Percentiles rank a stretch among this genome's conserved stretches.
Evolutionary conservation across 2,888 invertebrate genomes (phyloP).

Genomic region (Ditylenchus weischeri): DNA sequence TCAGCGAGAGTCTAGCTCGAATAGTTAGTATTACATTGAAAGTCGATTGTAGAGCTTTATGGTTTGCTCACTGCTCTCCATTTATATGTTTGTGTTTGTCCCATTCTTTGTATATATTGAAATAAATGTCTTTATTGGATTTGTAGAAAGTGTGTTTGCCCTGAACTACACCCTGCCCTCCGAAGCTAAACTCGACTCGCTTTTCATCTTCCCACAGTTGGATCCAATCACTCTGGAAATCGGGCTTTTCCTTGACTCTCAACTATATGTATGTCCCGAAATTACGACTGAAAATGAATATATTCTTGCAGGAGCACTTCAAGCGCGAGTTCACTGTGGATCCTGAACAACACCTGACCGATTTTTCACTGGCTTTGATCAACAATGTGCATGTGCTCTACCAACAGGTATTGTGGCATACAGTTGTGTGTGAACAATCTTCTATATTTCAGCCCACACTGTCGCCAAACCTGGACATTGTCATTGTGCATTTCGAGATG

Average conservation of each 20-base stretch:
- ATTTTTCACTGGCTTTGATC: slow-evolving; percentile 57
- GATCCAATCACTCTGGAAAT: slow-evolving; percentile 58
- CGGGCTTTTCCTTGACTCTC: slow-evolving; percentile 54
- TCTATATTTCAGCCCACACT: slow-evolving; percentile 42
- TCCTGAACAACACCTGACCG: slow-evolving; percentile 56
- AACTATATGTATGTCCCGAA: slow-evolving; percentile 36
- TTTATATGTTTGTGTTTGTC: too few species aligned
- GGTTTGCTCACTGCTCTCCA: too few species aligned
- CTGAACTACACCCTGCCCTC: slow-evolving; percentile 56
- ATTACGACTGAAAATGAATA: slow-evolving; percentile 31
- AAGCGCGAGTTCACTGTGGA: slow-evolving; percentile 45
- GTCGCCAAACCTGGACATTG: slow-evolving; percentile 55
- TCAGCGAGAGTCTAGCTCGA: too few species aligned
- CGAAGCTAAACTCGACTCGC: slow-evolving; percentile 53
- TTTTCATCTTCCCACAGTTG: slow-evolving; percentile 57
- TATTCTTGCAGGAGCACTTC: slow-evolving; percentile 45
- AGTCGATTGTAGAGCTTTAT: too few species aligned
- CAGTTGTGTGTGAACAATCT: slow-evolving; percentile 40
- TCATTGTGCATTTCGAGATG: slow-evolving; percentile 57
- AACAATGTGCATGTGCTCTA: slow-evolving; percentile 57
- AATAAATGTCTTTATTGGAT: background rate
- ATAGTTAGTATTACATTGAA: too few species aligned
- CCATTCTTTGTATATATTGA: too few species aligned
- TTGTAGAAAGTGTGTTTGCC: slow-evolving; percentile 20
- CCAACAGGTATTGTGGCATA: slow-evolving; percentile 25